These are phyloP conservation scores for Graphium colonna DNA, from an alignment of 2,888 invertebrate genomes.

Conservation along the genomic window DNA sequence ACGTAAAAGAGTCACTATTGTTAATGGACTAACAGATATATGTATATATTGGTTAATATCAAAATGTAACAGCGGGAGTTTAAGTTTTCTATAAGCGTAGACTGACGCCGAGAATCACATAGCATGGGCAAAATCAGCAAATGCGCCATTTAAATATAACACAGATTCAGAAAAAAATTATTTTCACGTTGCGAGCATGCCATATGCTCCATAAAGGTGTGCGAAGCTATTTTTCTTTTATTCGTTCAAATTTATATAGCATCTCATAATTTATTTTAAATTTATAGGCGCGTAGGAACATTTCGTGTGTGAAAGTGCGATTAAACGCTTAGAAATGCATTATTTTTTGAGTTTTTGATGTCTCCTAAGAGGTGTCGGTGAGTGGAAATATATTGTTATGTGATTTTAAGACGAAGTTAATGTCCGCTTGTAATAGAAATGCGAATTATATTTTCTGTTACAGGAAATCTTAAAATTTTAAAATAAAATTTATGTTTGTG, in stretches of 20 bases:
- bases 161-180: neutral
- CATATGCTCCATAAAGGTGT: neutral
- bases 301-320: slow-evolving; percentile 3
- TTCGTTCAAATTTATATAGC: slow-evolving; percentile 11
- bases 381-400: neutral
- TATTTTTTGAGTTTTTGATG: slow-evolving; percentile 7
- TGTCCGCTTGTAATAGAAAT: neutral
- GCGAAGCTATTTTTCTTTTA: slow-evolving; percentile 5
- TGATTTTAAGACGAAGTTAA: neutral
- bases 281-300: slow-evolving; percentile 3
- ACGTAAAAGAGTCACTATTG: too few relatives aligned
- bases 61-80: too few relatives aligned
- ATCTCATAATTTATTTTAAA: slow-evolving; percentile 9
- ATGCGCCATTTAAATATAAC: neutral
- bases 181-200: slow-evolving; percentile 6
- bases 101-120: too few relatives aligned
- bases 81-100: too few relatives aligned
- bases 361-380: slow-evolving; percentile 4
- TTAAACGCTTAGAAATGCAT: slow-evolving; percentile 12
- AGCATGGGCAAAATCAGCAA: too few relatives aligned
- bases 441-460: neutral
- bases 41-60: too few relatives aligned
- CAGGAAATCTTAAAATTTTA: too few relatives aligned
- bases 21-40: too few relatives aligned
- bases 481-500: too few relatives aligned